phyloP scores from a whole-genome alignment of 2,113 vertebrate genomes.

The Aspiorhynchus laticeps region DNA sequence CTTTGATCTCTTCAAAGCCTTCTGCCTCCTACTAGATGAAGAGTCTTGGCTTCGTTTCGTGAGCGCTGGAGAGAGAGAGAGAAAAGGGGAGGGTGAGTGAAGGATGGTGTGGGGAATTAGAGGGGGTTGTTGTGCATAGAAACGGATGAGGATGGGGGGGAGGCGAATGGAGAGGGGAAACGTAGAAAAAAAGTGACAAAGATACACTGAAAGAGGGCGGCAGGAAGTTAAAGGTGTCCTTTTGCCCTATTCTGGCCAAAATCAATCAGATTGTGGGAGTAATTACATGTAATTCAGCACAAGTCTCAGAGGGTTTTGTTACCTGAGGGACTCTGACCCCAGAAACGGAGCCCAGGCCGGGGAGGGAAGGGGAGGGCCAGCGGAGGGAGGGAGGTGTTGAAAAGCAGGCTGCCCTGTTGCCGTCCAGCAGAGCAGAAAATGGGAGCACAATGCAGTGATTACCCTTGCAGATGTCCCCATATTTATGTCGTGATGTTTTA shows the following conservation, averaged over 20 bases:
- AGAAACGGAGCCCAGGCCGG: constrained; percentile 68
- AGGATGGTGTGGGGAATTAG: constrained; percentile 42
- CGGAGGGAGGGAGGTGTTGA: constrained; percentile 76
- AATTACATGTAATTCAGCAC: constrained; percentile 98
- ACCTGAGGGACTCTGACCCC: constrained; percentile 92
- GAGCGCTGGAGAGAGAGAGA: constrained; percentile 73
- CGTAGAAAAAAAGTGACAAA: neutral
- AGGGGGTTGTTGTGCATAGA: constrained; percentile 70
- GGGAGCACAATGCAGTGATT: constrained; percentile 93
- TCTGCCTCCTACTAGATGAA: constrained; percentile 98
- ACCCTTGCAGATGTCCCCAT: constrained; percentile 97
- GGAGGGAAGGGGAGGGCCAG: constrained; percentile 52
- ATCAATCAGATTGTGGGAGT: constrained; percentile 97
- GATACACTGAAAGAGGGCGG: neutral
- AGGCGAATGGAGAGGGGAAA: neutral
- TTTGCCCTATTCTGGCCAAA: constrained; percentile 86
- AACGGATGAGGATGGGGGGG: constrained; percentile 46
- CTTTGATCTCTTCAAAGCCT: constrained; percentile 99
- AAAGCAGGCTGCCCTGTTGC: constrained; percentile 86
- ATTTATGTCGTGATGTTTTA: constrained; percentile 73
- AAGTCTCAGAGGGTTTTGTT: constrained; percentile 90
- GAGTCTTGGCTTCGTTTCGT: constrained; percentile 96
- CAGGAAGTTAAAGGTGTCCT: constrained; percentile 55
- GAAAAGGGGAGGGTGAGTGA: constrained; percentile 35
- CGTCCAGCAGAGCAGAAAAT: constrained; percentile 98